Evolutionary conservation across 2,888 invertebrate species (phyloP).

Genomic region (Cheilosia grossa): DNA sequence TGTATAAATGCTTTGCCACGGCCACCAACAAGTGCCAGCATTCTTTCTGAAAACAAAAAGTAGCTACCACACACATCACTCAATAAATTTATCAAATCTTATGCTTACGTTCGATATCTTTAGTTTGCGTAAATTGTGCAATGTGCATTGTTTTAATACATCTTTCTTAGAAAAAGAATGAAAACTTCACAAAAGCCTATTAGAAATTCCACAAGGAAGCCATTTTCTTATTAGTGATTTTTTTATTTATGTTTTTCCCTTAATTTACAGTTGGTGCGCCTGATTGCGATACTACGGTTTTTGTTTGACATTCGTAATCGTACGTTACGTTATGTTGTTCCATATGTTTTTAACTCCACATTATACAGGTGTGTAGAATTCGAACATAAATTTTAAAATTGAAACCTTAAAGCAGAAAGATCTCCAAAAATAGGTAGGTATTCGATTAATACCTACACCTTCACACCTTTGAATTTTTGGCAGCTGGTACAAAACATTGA

Average conservation of each 20-base stretch:
- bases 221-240: conserved; percentile 67
- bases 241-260: conserved; percentile 40
- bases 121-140: neutral
- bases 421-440: too few relatives aligned
- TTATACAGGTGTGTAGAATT: neutral
- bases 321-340: neutral
- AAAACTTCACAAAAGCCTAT: conserved; percentile 26
- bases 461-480: too few relatives aligned
- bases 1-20: conserved; percentile 52
- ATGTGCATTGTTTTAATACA: conserved; percentile 42
- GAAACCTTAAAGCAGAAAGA: too few relatives aligned
- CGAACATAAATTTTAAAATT: neutral
- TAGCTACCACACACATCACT: neutral
- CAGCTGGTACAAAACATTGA: too few relatives aligned
- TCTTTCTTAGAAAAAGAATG: conserved; percentile 9
- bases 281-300: conserved; percentile 23
- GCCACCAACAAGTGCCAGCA: conserved; percentile 72
- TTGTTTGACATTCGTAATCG: neutral
- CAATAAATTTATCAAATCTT: neutral
- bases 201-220: conserved; percentile 69
- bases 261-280: conserved; percentile 19
- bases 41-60: conserved; percentile 36
- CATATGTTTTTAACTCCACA: neutral
- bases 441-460: too few relatives aligned
- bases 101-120: conserved; percentile 28